Conservation (phyloP, 2,888 invertebrate genomes). For the Alviniconcha strummeri region DNA sequence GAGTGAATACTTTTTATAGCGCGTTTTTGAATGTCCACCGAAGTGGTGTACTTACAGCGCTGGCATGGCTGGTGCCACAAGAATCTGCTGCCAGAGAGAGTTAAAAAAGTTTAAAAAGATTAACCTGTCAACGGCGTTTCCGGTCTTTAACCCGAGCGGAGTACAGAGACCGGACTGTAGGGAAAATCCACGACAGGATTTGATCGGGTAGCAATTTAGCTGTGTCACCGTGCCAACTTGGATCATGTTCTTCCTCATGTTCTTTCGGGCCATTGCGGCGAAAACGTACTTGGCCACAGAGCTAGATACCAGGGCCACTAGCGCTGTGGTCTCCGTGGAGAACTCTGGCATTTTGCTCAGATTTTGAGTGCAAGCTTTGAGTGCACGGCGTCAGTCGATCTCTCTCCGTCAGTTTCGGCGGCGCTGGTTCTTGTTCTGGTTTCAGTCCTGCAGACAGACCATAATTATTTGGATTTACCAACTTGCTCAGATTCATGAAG, state of each 20-base stretch:
- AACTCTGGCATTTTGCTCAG: neutral
- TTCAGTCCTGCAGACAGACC: neutral
- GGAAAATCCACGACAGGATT: conserved; percentile 55
- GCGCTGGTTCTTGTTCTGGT: too few species aligned
- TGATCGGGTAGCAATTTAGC: conserved; percentile 59
- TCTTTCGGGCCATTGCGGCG: conserved; percentile 32
- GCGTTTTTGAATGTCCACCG: too few species aligned
- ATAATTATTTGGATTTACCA: neutral
- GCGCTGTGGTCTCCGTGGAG: conserved; percentile 1
- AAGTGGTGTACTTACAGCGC: too few species aligned
- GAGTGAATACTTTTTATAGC: too few species aligned
- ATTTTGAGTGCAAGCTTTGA: neutral
- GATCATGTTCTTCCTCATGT: conserved; percentile 42
- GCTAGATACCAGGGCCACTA: conserved; percentile 20
- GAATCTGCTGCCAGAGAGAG: too few species aligned
- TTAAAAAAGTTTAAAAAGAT: too few species aligned
- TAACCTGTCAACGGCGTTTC: conserved; percentile 58
- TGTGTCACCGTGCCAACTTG: conserved; percentile 55
- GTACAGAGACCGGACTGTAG: conserved; percentile 52
- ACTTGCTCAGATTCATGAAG: neutral
- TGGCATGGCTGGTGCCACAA: too few species aligned
- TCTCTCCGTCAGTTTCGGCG: neutral
- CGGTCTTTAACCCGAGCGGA: conserved; percentile 48
- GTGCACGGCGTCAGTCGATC: neutral
- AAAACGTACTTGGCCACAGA: conserved; percentile 31